Base-by-base conservation (phyloP, 2,113 vertebrate genomes). In the Phaetusa simplex region DNA sequence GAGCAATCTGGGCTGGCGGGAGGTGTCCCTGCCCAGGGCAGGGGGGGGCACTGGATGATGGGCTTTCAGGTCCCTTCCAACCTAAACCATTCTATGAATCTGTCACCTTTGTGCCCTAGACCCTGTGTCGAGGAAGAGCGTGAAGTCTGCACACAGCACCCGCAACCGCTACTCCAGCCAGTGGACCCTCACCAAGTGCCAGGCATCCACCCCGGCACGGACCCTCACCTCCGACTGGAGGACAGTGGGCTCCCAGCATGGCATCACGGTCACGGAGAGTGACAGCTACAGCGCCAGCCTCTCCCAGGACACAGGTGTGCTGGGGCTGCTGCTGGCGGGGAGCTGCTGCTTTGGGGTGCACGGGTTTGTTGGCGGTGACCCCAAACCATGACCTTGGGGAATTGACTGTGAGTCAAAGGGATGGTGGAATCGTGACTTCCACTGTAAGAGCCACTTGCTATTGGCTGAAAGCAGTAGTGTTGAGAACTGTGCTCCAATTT, bases 271-370 rank as follows among this genome's bases (percentile, higher is more conserved):
- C 97, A 99, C 99, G 0, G 99, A 99, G 98, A 99, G 99, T 15
- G 99, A 99, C 98, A 99, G 99, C 98, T 99, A 99, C 97, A 99
- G 99, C 0, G 99, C 99, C 97, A 99, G 99, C 96, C 99, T 99
- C 89, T 99, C 99, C 6, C 99, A 99, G 98, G 99, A 99, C 98
- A 99, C 99, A 64, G 99, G 99, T 53, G 10, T 22, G 47, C 47
- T 49, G 47, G 47, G 47, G 47, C 76, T 9, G 42, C 9, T 29
- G 40, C 52, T 12, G 24, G 27, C 10, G 3, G 62, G 27, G 40
- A 1, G 6, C 53, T 45, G 69, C 70, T 12, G 11, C 11, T 14
- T 11, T 18, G 61, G 66, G 61, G 47, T 1, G 1, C 32, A 1
- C 1, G 8, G 10, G 8, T 11, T 42, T 17, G 1, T 2, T 11